phyloP scores from a whole-genome alignment of 2,113 vertebrate species.

The Alexandromys fortis region DNA sequence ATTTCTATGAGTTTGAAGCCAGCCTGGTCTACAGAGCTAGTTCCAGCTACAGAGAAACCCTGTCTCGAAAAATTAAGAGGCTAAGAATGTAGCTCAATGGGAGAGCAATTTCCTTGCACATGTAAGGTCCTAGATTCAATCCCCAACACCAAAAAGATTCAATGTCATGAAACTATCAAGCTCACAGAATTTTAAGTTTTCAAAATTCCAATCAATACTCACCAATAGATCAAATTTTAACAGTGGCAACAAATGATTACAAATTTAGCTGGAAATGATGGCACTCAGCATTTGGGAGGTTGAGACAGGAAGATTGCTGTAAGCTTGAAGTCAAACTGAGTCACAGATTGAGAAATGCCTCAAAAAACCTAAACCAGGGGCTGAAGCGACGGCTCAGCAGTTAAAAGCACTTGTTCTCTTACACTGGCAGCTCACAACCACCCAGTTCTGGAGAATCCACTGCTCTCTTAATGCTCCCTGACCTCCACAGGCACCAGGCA shows the following conservation, averaged over 20 bases:
- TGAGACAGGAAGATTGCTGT: neutral
- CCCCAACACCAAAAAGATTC: neutral
- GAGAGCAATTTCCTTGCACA: neutral
- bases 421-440: neutral
- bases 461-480: neutral
- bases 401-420: neutral
- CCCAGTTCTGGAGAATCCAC: neutral
- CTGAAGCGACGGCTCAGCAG: neutral
- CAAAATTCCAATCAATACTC: constrained; percentile 2
- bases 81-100: neutral
- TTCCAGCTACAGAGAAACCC: no score
- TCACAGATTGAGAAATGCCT: neutral
- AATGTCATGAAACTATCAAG: neutral
- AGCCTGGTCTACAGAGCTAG: no score
- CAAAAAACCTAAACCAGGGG: neutral
- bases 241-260: neutral
- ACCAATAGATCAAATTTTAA: constrained; percentile 40
- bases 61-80: no score
- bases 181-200: neutral
- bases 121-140: neutral
- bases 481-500: neutral
- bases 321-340: neutral
- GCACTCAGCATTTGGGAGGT: neutral
- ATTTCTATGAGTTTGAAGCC: no score
- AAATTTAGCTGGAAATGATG: neutral